phyloP scores from a whole-genome alignment of 1,140 invertebrate species.

The Panagrolaimus sp. region DNA sequence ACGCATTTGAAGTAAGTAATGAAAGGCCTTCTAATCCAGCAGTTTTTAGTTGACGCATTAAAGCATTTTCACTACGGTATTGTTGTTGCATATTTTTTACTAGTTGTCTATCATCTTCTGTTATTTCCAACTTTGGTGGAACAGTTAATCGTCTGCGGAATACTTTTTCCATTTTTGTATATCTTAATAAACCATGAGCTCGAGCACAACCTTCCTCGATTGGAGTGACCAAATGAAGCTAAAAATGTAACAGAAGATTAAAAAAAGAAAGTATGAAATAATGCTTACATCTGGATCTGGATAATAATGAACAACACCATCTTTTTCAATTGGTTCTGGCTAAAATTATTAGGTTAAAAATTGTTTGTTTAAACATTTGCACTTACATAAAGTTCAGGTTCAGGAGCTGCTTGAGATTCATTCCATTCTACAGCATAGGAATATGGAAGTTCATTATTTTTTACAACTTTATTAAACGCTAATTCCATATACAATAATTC shows the following conservation, averaged over 20 bases:
- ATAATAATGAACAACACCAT: neutral
- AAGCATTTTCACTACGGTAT: conserved; percentile 11
- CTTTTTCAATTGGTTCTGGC: neutral
- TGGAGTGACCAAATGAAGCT: neutral
- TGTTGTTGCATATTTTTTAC: conserved; percentile 14
- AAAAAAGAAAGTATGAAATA: too few species aligned
- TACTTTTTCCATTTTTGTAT: neutral
- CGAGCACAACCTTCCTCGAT: neutral
- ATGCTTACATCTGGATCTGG: neutral
- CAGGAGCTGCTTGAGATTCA: neutral
- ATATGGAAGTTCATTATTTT: neutral
- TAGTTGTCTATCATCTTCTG: conserved; percentile 20
- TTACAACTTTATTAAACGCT: neutral
- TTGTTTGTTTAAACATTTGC: neutral
- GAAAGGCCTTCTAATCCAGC: neutral
- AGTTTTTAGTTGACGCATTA: neutral
- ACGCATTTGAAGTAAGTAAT: conserved; percentile 15
- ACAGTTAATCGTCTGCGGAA: neutral
- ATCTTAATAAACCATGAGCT: neutral
- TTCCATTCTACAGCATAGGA: neutral
- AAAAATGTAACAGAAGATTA: too few species aligned
- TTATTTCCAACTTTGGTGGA: neutral
- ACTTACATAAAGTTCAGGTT: neutral
- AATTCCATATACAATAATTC: conserved; percentile 8
- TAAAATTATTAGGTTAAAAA: neutral